phyloP scores from a whole-genome alignment of 2,888 invertebrate genomes.

The Zhengitettix transpicula region DNA sequence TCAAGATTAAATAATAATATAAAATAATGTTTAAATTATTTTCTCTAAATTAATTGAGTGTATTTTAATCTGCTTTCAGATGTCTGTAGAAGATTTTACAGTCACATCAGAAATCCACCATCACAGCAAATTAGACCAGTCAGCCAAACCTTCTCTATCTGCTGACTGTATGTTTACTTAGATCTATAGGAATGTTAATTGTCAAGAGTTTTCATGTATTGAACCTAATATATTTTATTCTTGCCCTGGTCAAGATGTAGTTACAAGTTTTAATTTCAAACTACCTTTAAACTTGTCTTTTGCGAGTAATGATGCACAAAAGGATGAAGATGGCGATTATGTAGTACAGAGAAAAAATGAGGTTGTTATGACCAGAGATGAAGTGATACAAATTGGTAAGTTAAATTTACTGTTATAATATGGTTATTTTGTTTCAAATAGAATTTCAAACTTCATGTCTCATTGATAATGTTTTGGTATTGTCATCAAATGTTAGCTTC shows the following conservation, averaged over 20 bases:
- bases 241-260: slow-evolving; percentile 2
- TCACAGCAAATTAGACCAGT: slow-evolving; percentile 6
- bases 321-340: slow-evolving; percentile 57
- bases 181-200: not conserved
- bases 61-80: too few species aligned
- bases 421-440: too few species aligned
- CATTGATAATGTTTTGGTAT: too few species aligned
- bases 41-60: too few species aligned
- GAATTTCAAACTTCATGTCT: too few species aligned
- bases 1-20: too few species aligned
- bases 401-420: too few species aligned
- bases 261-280: slow-evolving; percentile 9
- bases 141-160: slow-evolving; percentile 6
- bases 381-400: too few species aligned
- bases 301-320: slow-evolving; percentile 15
- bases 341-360: slow-evolving; percentile 30
- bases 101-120: slow-evolving; percentile 16
- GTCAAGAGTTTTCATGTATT: not conserved
- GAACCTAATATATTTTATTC: too few species aligned
- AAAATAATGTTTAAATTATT: too few species aligned
- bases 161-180: slow-evolving; percentile 10
- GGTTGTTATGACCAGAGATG: not conserved
- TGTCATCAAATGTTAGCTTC: too few species aligned
- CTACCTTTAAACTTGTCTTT: not conserved
- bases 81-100: slow-evolving; percentile 5